phyloP scores from a whole-genome alignment of 2,797 vertebrate genomes.

The Platalea minor region DNA sequence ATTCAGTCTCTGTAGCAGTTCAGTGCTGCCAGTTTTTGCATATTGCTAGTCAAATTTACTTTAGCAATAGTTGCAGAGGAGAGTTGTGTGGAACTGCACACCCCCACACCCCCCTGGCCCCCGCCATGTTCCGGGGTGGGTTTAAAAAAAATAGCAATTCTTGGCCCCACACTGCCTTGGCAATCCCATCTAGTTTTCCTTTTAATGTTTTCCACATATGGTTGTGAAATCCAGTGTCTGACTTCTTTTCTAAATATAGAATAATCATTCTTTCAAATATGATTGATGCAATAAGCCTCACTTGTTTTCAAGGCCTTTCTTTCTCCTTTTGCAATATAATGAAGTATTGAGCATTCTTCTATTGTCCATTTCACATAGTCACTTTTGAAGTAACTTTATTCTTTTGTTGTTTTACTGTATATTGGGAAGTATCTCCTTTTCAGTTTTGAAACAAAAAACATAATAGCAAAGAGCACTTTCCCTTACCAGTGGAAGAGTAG shows the following conservation, averaged over 20 bases:
- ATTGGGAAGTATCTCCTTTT: background rate
- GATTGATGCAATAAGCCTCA: background rate
- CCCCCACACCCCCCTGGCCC: no score
- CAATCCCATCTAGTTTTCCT: background rate
- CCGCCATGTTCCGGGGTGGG: background rate
- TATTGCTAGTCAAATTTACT: background rate
- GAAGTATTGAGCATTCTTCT: background rate
- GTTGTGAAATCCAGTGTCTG: constrained; percentile 32
- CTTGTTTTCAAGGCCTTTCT: background rate
- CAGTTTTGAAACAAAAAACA: background rate
- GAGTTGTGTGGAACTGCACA: background rate
- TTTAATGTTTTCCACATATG: constrained; percentile 51
- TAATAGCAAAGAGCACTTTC: background rate
- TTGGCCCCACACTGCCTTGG: background rate
- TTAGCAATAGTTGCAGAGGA: background rate
- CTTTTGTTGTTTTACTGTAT: background rate
- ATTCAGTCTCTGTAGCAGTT: background rate
- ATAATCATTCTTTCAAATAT: background rate
- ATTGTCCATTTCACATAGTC: background rate
- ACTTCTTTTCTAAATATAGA: constrained; percentile 21
- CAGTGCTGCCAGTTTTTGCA: background rate
- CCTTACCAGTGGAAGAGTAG: background rate
- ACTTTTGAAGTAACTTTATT: background rate
- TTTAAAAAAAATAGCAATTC: background rate
- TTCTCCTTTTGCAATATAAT: background rate